Base-by-base conservation (phyloP, 2,797 vertebrate genomes). In the Mallotus villosus region DNA sequence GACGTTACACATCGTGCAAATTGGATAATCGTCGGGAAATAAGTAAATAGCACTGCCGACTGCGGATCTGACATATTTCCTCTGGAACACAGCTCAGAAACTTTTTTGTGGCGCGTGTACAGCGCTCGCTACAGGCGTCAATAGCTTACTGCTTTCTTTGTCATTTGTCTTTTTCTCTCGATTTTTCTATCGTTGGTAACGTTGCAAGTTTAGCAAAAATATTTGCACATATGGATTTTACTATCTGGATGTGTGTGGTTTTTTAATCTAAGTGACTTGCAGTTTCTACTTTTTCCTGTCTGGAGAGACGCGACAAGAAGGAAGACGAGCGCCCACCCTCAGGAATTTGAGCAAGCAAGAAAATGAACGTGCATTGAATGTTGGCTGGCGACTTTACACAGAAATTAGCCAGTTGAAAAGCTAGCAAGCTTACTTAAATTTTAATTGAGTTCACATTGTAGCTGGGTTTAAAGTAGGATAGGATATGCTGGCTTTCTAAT, bases 351-450 rank as follows among this genome's bases (percentile, higher is more conserved):
- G 76, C 17, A 68, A 41, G 9, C 37, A 11, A 59, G 67, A 73
- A 73, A 66, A 79, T 61, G 74, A 74, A 60, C 67, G 59, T 82
- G 81, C 80, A 63, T 71, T 81, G 82, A 88, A 81, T 82, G 82
- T 41, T 11, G 7, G 37, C 37, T 41, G 37, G 37, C 77, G 37
- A 49, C 6, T 49, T 25, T 65, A 24, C 14, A 37, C 63, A 6
- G 63, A 8, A 7, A 46, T 65, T 65, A 74, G 19, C 46, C 53
- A 49, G 53, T 70, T 17, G 7, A 49, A 49, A 85, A 86, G 73
- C 73, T 74, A 78, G 81, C 73, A 72, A 67, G 85, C 81, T 32
- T 12, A 1, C 46, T 17, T 51, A 12, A 0, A 12, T 51, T 17
- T 51, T 34, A 6, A 5, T 34, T 34, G 32, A 34, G 32, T 34